Conservation (phyloP, 2,113 vertebrate genomes). For the Hyperoodon ampullatus region DNA sequence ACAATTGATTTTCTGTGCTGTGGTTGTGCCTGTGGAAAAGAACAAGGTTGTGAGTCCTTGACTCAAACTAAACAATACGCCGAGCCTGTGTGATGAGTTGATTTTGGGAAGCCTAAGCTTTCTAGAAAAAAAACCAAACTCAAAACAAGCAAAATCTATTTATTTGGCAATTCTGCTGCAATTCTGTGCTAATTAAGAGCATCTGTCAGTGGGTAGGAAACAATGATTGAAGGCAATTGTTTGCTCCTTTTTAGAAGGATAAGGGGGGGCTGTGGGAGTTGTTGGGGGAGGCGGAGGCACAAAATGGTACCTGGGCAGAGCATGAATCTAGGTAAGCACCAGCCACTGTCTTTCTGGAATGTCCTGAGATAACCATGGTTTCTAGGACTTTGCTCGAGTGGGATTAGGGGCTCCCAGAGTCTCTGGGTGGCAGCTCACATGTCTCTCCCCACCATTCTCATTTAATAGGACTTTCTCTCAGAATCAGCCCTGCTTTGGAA, state of each 20-base stretch:
- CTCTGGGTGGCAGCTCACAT: neutral
- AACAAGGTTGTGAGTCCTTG: neutral
- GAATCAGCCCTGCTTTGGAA: neutral
- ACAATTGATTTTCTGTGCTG: neutral
- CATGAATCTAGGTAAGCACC: neutral
- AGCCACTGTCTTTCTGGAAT: neutral
- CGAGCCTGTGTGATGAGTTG: neutral
- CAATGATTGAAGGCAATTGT: slow-evolving; percentile 51
- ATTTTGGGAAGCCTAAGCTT: neutral
- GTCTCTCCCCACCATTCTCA: neutral
- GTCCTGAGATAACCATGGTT: neutral
- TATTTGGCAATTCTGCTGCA: slow-evolving; percentile 67
- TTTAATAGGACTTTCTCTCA: neutral
- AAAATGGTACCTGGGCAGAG: neutral
- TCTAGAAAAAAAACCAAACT: slow-evolving; percentile 46
- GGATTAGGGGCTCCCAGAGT: neutral
- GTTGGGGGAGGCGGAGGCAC: neutral
- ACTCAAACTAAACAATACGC: neutral
- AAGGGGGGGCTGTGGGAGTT: neutral
- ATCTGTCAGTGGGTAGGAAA: slow-evolving; percentile 66
- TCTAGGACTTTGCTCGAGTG: neutral
- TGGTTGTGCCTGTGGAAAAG: neutral
- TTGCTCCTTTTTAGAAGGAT: slow-evolving; percentile 38
- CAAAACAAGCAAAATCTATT: slow-evolving; percentile 68
- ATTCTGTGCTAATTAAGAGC: slow-evolving; percentile 71